phyloP scores from a whole-genome alignment of 1,140 invertebrate species.

The Drosophila rufa region DNA sequence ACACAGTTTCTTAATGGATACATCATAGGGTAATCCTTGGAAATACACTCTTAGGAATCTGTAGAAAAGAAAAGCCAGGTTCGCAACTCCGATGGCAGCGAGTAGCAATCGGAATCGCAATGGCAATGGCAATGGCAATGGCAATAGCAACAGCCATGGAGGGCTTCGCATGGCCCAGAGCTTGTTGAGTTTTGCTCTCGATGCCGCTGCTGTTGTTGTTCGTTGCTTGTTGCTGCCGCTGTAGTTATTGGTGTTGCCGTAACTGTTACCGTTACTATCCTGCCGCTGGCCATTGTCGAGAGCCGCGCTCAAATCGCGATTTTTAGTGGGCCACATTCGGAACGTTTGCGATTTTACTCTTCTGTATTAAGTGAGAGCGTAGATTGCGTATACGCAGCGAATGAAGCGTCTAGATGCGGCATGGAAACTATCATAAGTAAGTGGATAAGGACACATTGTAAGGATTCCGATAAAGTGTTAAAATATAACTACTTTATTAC shows the following conservation, averaged over 20 bases:
- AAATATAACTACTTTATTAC: too few relatives aligned
- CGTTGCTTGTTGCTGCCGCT: background rate
- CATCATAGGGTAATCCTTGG: background rate
- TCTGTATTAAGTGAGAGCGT: conserved; percentile 56
- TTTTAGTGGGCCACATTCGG: conserved; percentile 53
- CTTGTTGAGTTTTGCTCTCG: conserved; percentile 54
- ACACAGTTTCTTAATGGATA: background rate
- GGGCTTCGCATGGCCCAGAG: conserved; percentile 39
- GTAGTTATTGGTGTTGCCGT: conserved; percentile 29
- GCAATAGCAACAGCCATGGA: conserved; percentile 14
- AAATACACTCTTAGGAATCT: background rate
- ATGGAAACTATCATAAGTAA: background rate
- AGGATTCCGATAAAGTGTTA: too few relatives aligned
- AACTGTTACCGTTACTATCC: conserved; percentile 37
- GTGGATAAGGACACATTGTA: too few relatives aligned
- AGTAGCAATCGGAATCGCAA: conserved; percentile 45
- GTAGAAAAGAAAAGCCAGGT: background rate
- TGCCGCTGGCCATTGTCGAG: conserved; percentile 58
- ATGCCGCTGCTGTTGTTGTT: background rate
- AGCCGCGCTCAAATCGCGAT: conserved; percentile 43
- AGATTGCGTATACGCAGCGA: conserved; percentile 61
- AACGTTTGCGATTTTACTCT: conserved; percentile 54
- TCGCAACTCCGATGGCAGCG: conserved; percentile 12
- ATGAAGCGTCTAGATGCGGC: background rate
- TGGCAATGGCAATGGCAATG: conserved; percentile 28